phyloP scores from a whole-genome alignment of 2,797 vertebrate species.

The Poecile montanus region DNA sequence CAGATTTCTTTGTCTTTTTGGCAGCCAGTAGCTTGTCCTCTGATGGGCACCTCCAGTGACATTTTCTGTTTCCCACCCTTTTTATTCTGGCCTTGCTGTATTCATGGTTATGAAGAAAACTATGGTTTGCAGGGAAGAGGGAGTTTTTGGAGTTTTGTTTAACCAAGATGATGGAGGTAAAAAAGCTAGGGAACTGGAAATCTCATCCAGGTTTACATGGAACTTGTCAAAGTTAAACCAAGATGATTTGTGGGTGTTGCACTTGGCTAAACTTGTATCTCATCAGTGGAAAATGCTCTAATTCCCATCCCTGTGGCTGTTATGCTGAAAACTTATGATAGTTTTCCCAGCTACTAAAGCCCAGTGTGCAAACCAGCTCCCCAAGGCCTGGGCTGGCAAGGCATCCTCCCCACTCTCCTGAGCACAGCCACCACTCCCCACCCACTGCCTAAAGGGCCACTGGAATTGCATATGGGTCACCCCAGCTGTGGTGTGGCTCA shows the following conservation, averaged over 20 bases:
- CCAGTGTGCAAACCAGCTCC: not conserved
- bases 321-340: not conserved
- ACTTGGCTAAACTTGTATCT: not conserved
- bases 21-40: not conserved
- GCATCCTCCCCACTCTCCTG: fast-evolving
- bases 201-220: not conserved
- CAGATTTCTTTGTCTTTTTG: not conserved
- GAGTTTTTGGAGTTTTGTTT: fast-evolving
- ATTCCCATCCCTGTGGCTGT: not conserved
- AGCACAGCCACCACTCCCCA: not conserved
- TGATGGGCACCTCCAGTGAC: not conserved
- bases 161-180: not conserved
- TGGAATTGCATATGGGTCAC: not conserved
- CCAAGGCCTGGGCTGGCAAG: fast-evolving
- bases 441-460: fast-evolving
- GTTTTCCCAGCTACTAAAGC: not conserved
- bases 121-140: not conserved
- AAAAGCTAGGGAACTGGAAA: not conserved
- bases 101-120: not conserved
- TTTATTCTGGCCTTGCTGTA: not conserved
- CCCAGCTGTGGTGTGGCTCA: fast-evolving
- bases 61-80: not conserved
- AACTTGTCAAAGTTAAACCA: not conserved
- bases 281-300: not conserved
- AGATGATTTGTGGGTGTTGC: not conserved